These are phyloP conservation scores for Acleris laterana DNA, from an alignment of 2,888 invertebrate genomes.

Conservation along the genomic window DNA sequence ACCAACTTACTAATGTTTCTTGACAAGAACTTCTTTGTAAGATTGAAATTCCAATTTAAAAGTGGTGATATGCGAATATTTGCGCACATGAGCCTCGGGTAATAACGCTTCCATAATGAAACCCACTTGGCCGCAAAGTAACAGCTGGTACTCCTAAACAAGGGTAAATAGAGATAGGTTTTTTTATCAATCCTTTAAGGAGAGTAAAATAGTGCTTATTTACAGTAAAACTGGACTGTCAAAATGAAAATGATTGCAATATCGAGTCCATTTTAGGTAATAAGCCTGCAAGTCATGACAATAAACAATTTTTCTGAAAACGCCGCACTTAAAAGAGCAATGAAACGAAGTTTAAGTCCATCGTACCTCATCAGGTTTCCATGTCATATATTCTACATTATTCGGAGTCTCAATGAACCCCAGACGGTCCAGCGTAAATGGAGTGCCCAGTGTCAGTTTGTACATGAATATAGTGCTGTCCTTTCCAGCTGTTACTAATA, in stretches of 20 bases:
- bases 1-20: slow-evolving; percentile 72
- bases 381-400: slow-evolving; percentile 86
- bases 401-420: slow-evolving; percentile 88
- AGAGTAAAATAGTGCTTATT: too few relatives aligned
- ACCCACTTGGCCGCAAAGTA: slow-evolving; percentile 74
- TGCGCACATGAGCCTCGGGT: slow-evolving; percentile 55
- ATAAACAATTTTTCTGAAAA: too few relatives aligned
- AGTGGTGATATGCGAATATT: slow-evolving; percentile 69
- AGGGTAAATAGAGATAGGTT: background rate
- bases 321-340: too few relatives aligned
- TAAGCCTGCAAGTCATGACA: too few relatives aligned
- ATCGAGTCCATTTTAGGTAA: too few relatives aligned
- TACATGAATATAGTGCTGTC: slow-evolving; percentile 90
- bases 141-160: slow-evolving; percentile 64
- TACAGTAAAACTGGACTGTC: too few relatives aligned
- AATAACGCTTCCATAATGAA: slow-evolving; percentile 72
- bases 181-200: too few relatives aligned
- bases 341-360: too few relatives aligned
- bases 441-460: slow-evolving; percentile 65
- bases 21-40: slow-evolving; percentile 67
- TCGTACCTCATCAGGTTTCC: slow-evolving; percentile 85
- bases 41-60: slow-evolving; percentile 70
- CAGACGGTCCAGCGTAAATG: slow-evolving; percentile 84
- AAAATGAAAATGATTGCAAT: too few relatives aligned
- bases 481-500: slow-evolving; percentile 87